phyloP scores from a whole-genome alignment of 2,113 vertebrate species.

The Ondatra zibethicus region DNA sequence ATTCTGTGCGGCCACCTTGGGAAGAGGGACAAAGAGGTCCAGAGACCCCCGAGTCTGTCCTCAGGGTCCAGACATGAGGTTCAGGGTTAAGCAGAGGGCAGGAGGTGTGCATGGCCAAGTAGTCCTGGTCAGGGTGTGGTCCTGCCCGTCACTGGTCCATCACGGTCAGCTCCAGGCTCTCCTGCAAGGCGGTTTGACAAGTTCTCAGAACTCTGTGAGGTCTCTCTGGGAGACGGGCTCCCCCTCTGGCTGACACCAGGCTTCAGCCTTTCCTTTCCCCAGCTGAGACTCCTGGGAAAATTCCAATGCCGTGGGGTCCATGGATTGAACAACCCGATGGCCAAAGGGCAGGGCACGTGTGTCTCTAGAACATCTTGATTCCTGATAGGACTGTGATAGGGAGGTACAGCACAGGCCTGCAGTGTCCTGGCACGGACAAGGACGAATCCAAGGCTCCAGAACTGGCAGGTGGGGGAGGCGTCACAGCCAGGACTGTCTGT shows the following conservation, averaged over 20 bases:
- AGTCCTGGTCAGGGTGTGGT: neutral
- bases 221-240: neutral
- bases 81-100: neutral
- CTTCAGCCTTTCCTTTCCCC: neutral
- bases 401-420: fast-evolving
- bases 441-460: fast-evolving
- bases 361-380: neutral
- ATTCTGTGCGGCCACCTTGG: neutral
- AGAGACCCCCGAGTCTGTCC: neutral
- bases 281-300: neutral
- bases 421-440: neutral
- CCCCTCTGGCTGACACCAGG: neutral
- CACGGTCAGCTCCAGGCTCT: neutral
- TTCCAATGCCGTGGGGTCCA: neutral
- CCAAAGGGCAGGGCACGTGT: neutral
- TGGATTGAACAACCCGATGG: neutral
- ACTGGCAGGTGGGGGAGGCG: neutral
- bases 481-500: neutral
- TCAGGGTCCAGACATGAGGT: neutral
- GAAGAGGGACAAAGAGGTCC: neutral
- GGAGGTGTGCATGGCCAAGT: neutral
- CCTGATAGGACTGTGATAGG: too few species aligned
- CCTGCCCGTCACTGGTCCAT: neutral
- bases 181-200: neutral
- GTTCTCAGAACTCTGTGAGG: neutral